phyloP scores from a whole-genome alignment of 2,113 vertebrate genomes.

The Lathamus discolor region DNA sequence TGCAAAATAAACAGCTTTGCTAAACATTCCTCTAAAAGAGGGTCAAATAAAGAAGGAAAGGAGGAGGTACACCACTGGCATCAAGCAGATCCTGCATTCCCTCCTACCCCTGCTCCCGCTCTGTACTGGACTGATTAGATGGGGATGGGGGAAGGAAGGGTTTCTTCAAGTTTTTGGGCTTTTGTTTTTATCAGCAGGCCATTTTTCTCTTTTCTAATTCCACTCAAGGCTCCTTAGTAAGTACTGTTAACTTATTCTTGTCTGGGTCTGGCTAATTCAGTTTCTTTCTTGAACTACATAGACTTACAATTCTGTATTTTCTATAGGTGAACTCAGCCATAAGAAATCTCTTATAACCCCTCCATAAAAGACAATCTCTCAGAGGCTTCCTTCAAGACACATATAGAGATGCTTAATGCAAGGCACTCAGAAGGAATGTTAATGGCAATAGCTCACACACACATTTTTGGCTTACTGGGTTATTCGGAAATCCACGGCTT shows the following conservation, averaged over 20 bases:
- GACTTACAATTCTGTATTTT: constrained; percentile 76
- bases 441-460: constrained; percentile 54
- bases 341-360: constrained; percentile 77
- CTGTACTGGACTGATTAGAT: neutral
- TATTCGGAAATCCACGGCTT: neutral
- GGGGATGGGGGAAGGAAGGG: neutral
- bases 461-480: neutral
- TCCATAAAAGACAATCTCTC: constrained; percentile 66
- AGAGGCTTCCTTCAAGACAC: constrained; percentile 67
- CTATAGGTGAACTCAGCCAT: constrained; percentile 81
- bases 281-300: constrained; percentile 73
- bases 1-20: constrained; percentile 80
- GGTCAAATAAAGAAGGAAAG: constrained; percentile 72
- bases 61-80: constrained; percentile 44
- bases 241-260: constrained; percentile 74
- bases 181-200: constrained; percentile 62
- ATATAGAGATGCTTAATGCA: constrained; percentile 31
- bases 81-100: neutral
- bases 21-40: constrained; percentile 64
- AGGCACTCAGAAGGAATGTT: constrained; percentile 56
- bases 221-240: constrained; percentile 68
- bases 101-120: neutral
- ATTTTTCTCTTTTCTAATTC: constrained; percentile 65
- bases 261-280: constrained; percentile 64
- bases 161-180: constrained; percentile 34